Percentiles rank a stretch among this genome's conserved stretches.
phyloP scores from a whole-genome alignment of 2,888 invertebrate genomes.

The Drosophila ezoana region DNA sequence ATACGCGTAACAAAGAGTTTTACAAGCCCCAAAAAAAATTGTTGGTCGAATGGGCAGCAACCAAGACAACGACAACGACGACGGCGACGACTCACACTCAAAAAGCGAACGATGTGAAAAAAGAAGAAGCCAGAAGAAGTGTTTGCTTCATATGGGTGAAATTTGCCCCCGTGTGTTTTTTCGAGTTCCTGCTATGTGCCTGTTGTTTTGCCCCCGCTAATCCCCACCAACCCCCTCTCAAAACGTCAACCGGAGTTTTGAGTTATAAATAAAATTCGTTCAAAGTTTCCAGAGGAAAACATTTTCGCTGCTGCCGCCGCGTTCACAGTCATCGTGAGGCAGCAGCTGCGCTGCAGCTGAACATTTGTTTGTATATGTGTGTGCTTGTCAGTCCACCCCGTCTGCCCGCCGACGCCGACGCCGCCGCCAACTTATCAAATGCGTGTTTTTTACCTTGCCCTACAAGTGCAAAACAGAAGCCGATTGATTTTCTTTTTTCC shows the following conservation, averaged over 20 bases:
- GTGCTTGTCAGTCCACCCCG: conserved; percentile 17
- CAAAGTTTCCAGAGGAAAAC: conserved; percentile 74
- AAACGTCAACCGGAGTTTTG: conserved; percentile 75
- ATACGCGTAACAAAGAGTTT: conserved; percentile 43
- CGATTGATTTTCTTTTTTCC: conserved; percentile 71
- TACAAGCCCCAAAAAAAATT: conserved; percentile 60
- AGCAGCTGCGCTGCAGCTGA: conserved; percentile 69
- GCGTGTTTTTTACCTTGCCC: conserved; percentile 67
- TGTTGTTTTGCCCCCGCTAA: conserved; percentile 37
- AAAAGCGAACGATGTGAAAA: conserved; percentile 73
- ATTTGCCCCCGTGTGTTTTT: conserved; percentile 73
- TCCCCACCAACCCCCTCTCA: conserved; percentile 32
- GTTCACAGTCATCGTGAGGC: conserved; percentile 67
- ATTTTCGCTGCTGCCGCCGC: conserved; percentile 51
- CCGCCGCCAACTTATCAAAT: conserved; percentile 48
- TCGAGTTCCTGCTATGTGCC: conserved; percentile 38
- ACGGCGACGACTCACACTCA: conserved; percentile 69
- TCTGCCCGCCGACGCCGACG: conserved; percentile 13
- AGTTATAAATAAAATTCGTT: conserved; percentile 81
- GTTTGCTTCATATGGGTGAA: conserved; percentile 76
- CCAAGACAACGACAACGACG: conserved; percentile 38
- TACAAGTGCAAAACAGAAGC: conserved; percentile 74
- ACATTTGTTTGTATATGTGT: conserved; percentile 48
- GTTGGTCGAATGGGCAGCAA: conserved; percentile 74
- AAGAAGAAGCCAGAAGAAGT: conserved; percentile 72